Evolutionary conservation across 2,888 invertebrate genomes (phyloP).

Genomic region (Byasa hedistus): DNA sequence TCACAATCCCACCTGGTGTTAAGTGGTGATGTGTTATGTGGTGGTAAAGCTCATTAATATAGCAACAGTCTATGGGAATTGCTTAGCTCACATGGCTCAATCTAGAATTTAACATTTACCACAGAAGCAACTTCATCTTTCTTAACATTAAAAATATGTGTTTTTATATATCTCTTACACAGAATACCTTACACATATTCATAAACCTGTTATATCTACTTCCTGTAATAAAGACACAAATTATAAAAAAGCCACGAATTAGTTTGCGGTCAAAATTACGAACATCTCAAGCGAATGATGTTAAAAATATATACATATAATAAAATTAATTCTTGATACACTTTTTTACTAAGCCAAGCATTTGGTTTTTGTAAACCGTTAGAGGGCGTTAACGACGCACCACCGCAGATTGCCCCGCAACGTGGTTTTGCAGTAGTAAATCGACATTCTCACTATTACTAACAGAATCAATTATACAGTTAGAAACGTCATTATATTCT

Average conservation of each 20-base stretch:
- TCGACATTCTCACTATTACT: neutral
- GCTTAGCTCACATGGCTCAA: no score
- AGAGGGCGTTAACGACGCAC: slow-evolving; percentile 16
- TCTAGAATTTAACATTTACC: no score
- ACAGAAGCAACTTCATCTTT: no score
- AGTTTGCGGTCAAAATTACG: neutral
- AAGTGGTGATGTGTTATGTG: no score
- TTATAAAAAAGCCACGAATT: neutral
- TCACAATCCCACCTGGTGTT: no score
- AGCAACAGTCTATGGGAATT: no score
- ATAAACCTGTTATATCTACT: neutral
- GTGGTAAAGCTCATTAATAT: no score
- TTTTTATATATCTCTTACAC: no score
- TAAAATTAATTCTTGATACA: neutral
- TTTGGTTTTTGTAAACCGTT: slow-evolving; percentile 11
- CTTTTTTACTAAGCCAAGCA: neutral
- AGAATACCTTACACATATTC: no score
- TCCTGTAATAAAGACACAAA: neutral
- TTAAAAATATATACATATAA: neutral
- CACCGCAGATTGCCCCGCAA: slow-evolving; percentile 14
- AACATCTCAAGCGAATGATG: neutral
- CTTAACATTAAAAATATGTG: no score
- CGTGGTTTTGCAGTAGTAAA: slow-evolving; percentile 16
- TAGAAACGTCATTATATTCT: slow-evolving; percentile 25
- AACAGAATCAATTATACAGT: neutral